phyloP scores from a whole-genome alignment of 2,113 vertebrate species.

The Neogobius melanostomus region DNA sequence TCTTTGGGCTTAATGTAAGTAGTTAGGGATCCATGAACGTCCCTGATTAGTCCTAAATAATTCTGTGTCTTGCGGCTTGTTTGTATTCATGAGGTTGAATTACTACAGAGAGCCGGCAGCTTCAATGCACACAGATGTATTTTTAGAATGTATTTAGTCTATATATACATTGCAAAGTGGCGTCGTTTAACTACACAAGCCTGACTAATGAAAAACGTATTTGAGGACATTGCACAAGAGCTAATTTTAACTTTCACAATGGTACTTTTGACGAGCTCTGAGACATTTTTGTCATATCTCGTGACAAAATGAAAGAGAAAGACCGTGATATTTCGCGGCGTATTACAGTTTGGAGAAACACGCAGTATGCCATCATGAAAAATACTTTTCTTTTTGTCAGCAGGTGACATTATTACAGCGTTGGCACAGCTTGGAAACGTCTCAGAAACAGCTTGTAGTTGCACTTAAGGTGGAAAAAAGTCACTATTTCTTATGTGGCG shows the following conservation, averaged over 20 bases:
- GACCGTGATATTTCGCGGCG: not conserved
- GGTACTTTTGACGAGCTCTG: not conserved
- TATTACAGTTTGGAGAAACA: not conserved
- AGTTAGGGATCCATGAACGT: not conserved
- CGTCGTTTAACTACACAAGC: not conserved
- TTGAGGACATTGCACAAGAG: not conserved
- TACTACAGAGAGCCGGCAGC: not conserved
- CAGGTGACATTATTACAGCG: not conserved
- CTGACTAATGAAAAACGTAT: not conserved
- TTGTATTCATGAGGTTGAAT: not conserved
- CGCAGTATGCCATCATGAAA: not conserved
- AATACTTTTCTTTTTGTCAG: constrained; percentile 4
- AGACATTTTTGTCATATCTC: not conserved
- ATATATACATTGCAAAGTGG: not conserved
- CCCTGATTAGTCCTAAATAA: not conserved
- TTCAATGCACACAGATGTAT: not conserved
- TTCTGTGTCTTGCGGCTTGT: not conserved
- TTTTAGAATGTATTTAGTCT: not conserved
- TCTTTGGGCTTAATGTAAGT: not conserved
- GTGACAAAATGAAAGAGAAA: not conserved
- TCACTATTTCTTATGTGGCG: constrained; percentile 1
- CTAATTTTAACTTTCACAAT: not conserved
- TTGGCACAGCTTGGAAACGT: not conserved
- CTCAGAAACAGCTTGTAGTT: not conserved
- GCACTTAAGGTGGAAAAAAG: constrained; percentile 3